Percentiles rank a stretch among this genome's conserved stretches.
These are phyloP conservation scores for Catharus minimus DNA, from an alignment of 2,113 vertebrate species.

Conservation along the genomic window DNA sequence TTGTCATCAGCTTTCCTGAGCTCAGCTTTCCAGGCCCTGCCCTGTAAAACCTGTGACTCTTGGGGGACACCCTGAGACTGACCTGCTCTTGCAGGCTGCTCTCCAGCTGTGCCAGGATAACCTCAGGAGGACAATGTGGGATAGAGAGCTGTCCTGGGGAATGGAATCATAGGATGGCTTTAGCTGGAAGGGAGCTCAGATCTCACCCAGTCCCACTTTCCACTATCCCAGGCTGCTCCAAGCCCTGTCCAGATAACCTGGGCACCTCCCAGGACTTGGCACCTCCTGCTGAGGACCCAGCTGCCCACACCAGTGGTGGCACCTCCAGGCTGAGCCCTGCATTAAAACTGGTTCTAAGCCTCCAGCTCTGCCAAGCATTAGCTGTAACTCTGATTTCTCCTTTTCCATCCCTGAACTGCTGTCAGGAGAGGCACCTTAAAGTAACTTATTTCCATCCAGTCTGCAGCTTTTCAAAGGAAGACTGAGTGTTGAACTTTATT, in stretches of 20 bases:
- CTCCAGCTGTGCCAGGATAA: not conserved
- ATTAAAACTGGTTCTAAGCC: not conserved
- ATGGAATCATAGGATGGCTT: not conserved
- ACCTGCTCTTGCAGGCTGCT: not conserved
- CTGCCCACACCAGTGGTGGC: not conserved
- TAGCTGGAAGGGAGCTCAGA: not conserved
- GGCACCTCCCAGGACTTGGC: not conserved
- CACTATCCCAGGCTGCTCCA: not conserved
- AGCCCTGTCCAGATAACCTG: not conserved
- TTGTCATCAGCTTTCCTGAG: not conserved
- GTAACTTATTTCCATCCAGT: not conserved
- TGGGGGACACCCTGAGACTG: no score
- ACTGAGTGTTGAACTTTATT: not conserved
- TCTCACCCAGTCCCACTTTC: not conserved
- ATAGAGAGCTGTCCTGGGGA: not conserved
- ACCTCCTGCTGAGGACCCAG: not conserved
- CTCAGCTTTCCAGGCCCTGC: not conserved
- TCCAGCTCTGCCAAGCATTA: not conserved
- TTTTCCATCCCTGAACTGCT: not conserved
- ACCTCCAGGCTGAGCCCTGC: not conserved
- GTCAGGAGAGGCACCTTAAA: not conserved
- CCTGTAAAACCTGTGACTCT: not conserved
- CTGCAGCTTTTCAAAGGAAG: not conserved
- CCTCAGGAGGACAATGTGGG: accelerated
- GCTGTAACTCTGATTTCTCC: not conserved